phyloP scores from a whole-genome alignment of 1,140 invertebrate species.

The Drosophila tropicalis region DNA sequence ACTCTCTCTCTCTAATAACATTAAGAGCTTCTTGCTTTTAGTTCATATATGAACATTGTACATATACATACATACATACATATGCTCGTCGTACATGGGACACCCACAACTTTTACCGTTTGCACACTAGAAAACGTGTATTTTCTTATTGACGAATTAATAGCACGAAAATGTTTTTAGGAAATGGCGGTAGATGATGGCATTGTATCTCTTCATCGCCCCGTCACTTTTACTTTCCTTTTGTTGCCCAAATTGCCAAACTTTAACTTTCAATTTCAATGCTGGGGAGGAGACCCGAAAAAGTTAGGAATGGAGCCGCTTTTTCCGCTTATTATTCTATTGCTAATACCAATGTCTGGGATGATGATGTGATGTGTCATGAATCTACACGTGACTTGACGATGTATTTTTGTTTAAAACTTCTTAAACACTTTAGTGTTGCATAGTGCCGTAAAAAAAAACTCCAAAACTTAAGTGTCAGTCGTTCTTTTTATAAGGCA shows the following conservation, averaged over 20 bases:
- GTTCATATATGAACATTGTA: too few relatives aligned
- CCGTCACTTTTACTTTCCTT: slow-evolving; percentile 33
- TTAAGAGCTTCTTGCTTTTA: slow-evolving; percentile 4
- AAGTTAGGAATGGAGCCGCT: background rate
- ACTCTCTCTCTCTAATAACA: slow-evolving; percentile 4
- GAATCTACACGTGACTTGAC: background rate
- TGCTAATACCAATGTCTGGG: background rate
- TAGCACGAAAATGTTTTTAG: slow-evolving; percentile 45
- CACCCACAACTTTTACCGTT: slow-evolving; percentile 15
- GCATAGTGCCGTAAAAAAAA: background rate
- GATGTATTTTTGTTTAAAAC: background rate
- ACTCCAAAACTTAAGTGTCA: too few relatives aligned
- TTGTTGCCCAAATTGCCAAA: slow-evolving; percentile 7
- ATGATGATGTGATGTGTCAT: background rate
- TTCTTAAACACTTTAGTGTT: background rate
- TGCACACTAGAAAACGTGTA: slow-evolving; percentile 20
- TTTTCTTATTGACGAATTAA: slow-evolving; percentile 57
- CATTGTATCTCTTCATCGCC: slow-evolving; percentile 16
- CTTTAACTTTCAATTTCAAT: slow-evolving; percentile 7
- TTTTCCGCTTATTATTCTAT: background rate
- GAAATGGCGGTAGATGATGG: slow-evolving; percentile 26
- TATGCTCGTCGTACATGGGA: background rate
- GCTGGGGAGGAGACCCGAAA: background rate
- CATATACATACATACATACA: background rate
- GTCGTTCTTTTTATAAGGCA: too few relatives aligned